Evolutionary conservation across 2,797 vertebrate genomes (phyloP).

Genomic region (Okamejei kenojei): DNA sequence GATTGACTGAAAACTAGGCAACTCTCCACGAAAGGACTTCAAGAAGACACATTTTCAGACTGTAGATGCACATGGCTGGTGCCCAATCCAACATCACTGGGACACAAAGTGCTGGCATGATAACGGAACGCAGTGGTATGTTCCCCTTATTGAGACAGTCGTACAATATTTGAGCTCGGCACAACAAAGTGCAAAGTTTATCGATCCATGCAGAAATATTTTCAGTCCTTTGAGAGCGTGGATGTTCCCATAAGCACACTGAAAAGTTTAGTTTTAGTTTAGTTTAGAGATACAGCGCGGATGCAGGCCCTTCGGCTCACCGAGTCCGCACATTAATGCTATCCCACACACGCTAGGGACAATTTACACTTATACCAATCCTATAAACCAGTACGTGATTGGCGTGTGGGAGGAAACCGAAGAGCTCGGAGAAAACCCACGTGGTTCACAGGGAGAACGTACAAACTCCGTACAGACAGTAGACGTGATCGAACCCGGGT

Average conservation of each 20-base stretch:
- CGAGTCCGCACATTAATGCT: too few relatives aligned
- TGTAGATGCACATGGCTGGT: neutral
- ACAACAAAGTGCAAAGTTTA: too few relatives aligned
- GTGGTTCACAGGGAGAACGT: too few relatives aligned
- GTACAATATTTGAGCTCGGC: neutral
- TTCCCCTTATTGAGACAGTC: neutral
- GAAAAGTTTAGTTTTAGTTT: neutral
- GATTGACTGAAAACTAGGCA: neutral
- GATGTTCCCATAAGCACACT: neutral
- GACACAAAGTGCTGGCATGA: neutral
- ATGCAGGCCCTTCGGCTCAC: too few relatives aligned
- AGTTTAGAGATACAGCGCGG: too few relatives aligned
- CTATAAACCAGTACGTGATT: too few relatives aligned
- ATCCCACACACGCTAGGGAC: too few relatives aligned
- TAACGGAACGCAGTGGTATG: neutral
- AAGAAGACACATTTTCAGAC: neutral
- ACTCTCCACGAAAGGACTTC: neutral
- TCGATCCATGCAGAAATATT: neutral
- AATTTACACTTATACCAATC: too few relatives aligned
- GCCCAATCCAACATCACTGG: neutral
- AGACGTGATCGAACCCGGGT: too few relatives aligned
- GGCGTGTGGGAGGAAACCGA: too few relatives aligned
- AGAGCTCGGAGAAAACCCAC: too few relatives aligned
- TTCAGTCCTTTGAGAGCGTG: neutral
- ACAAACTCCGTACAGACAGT: too few relatives aligned